Evolutionary conservation across 2,113 vertebrate genomes (phyloP), one percentile per base, ranked within the genome.

Genomic region (Boulengeromyrus knoepffleri): DNA sequence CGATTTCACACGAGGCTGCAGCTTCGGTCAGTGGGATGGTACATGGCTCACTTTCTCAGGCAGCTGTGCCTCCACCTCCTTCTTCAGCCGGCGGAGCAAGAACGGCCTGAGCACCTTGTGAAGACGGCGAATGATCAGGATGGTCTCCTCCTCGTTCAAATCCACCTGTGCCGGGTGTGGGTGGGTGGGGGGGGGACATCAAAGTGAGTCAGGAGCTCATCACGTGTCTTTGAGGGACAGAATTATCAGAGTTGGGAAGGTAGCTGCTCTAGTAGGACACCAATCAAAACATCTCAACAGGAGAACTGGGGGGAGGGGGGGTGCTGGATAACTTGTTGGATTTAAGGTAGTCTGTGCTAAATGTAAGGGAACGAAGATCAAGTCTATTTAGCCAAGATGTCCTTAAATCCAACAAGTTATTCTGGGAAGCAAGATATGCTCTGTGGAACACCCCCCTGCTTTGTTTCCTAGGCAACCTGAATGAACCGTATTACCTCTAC

Each of bases 91-190:
- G 31, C 98, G 96, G 27, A 99, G 96, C 92, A 99, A 91, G 96
- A 99, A 99, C 24, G 98, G 98, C 45, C 98, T 94, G 1, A 99
- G 97, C 91, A 99, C 98, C 89, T 99, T 99, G 95, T 99, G 98
- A 19, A 99, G 94, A 88, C 98, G 98, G 0, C 98, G 96, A 86
- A 99, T 99, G 91, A 99, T 99, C 53, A 99, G 97, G 86, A 99
- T 99, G 13, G 98, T 99, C 91, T 99, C 98, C 90, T 99, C 98
- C 93, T 99, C 98, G 0, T 99, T 99, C 91, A 99, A 95, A 91
- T 99, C 98, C 91, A 99, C 98, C 98, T 99, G 91, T 36, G 87
- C 3, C 9, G 1, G 58, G 24, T 9, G 58, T n/a, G 6, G 2
- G 56, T 8, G 7, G 2, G n/a, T 3, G n/a, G 58, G 53, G 27